Percentiles rank a stretch among this genome's conserved stretches.
These are phyloP conservation scores for Drosophila mimica DNA, from an alignment of 2,888 invertebrate species.

Conservation along the genomic window DNA sequence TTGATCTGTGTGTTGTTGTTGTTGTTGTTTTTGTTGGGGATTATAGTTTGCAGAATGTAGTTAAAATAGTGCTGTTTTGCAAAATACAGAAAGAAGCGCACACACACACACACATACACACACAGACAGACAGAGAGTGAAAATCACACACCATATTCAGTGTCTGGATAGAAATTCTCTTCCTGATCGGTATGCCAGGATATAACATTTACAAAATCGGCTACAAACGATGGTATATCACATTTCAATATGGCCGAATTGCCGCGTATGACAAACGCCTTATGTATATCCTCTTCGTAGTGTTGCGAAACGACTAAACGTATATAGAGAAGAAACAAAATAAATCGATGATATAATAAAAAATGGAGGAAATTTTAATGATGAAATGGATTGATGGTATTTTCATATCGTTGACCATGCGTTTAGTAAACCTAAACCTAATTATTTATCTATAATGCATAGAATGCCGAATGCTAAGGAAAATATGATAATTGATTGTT, in stretches of 20 bases:
- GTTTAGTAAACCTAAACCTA: slow-evolving; percentile 63
- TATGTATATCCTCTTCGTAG: slow-evolving; percentile 96
- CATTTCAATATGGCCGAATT: slow-evolving; percentile 95
- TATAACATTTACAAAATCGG: slow-evolving; percentile 94
- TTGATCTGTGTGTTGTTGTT: slow-evolving; percentile 26
- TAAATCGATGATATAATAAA: slow-evolving; percentile 32
- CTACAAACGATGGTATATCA: slow-evolving; percentile 96
- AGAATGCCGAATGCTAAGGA: slow-evolving; percentile 10
- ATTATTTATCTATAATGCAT: slow-evolving; percentile 28
- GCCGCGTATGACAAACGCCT: slow-evolving; percentile 95
- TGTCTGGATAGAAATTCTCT: slow-evolving; percentile 84
- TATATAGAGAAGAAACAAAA: slow-evolving; percentile 40
- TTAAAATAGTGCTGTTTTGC: slow-evolving; percentile 61
- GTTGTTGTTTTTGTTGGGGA: slow-evolving; percentile 40
- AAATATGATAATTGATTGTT: slow-evolving; percentile 7
- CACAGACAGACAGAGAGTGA: neutral
- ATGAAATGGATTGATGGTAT: slow-evolving; percentile 18
- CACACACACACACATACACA: slow-evolving; percentile 30
- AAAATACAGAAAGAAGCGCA: slow-evolving; percentile 56
- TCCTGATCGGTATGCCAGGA: slow-evolving; percentile 93
- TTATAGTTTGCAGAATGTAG: slow-evolving; percentile 39
- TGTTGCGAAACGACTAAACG: slow-evolving; percentile 93
- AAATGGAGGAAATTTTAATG: slow-evolving; percentile 15
- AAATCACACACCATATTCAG: slow-evolving; percentile 84
- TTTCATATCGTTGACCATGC: slow-evolving; percentile 56